Conservation (phyloP, 2,797 vertebrate species). For the Ispidina lecontei region DNA sequence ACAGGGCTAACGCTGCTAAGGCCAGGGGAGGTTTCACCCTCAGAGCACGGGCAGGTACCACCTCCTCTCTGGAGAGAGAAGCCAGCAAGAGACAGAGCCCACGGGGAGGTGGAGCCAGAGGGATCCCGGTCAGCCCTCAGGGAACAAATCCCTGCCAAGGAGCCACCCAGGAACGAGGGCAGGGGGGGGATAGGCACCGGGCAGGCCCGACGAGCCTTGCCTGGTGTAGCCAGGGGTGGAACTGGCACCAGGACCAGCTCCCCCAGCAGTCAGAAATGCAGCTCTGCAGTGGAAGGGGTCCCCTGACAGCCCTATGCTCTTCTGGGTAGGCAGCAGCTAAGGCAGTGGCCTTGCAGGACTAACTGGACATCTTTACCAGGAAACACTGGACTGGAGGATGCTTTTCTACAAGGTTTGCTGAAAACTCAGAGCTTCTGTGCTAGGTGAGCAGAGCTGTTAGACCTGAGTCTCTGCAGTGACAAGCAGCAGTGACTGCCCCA, state of each 20-base stretch:
- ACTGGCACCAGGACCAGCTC: neutral
- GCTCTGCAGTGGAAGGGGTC: neutral
- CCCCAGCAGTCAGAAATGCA: neutral
- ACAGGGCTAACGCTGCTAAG: neutral
- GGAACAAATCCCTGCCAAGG: neutral
- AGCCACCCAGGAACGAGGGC: neutral
- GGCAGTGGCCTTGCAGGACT: neutral
- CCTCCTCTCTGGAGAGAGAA: neutral
- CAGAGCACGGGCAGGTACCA: neutral
- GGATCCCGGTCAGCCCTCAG: neutral
- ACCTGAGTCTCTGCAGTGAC: neutral
- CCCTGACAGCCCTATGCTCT: neutral
- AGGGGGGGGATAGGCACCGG: neutral
- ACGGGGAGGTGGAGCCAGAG: neutral
- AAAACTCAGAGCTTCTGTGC: neutral
- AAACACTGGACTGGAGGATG: neutral
- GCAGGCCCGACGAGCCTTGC: neutral
- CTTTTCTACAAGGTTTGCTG: neutral
- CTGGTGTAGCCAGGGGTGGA: accelerated
- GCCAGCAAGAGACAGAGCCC: neutral
- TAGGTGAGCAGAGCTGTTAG: neutral
- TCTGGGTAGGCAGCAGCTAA: neutral
- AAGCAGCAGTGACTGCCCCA: neutral
- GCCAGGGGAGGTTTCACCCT: neutral
- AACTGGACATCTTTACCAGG: neutral